Percentiles rank a stretch among this genome's conserved stretches.
Evolutionary conservation across 2,113 vertebrate genomes (phyloP).

Genomic region (Sylvilagus bachmani): DNA sequence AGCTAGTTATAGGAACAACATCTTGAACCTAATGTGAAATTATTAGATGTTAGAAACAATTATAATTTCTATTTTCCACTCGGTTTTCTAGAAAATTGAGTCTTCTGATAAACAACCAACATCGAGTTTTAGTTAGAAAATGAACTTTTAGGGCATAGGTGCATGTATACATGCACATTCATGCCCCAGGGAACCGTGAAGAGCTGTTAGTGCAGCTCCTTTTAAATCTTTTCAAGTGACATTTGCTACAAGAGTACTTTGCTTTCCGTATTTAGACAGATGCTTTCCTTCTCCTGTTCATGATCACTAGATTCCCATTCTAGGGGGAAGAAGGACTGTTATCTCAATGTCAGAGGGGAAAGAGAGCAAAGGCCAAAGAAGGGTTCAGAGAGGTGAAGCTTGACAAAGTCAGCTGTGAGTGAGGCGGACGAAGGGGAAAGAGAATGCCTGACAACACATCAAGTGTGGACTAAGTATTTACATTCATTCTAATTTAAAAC

Average conservation of each 20-base stretch:
- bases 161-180: fast-evolving
- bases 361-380: neutral
- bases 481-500: neutral
- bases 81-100: neutral
- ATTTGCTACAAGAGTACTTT: neutral
- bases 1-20: slow-evolving; percentile 97
- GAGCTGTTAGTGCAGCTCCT: neutral
- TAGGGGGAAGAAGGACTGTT: fast-evolving
- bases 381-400: too few species aligned
- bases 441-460: neutral
- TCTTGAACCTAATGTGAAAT: slow-evolving; percentile 93
- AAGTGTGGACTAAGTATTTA: neutral
- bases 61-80: neutral
- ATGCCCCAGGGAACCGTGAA: neutral
- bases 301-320: neutral
- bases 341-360: neutral
- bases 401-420: neutral
- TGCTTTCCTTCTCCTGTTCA: neutral
- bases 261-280: neutral
- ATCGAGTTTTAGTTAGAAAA: neutral
- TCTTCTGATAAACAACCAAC: neutral
- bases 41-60: neutral
- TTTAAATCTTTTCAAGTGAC: neutral
- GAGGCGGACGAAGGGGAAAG: neutral
- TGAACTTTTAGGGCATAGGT: neutral